Evolutionary conservation across 2,113 vertebrate genomes (phyloP).

Genomic region (Todiramphus saurophagus): DNA sequence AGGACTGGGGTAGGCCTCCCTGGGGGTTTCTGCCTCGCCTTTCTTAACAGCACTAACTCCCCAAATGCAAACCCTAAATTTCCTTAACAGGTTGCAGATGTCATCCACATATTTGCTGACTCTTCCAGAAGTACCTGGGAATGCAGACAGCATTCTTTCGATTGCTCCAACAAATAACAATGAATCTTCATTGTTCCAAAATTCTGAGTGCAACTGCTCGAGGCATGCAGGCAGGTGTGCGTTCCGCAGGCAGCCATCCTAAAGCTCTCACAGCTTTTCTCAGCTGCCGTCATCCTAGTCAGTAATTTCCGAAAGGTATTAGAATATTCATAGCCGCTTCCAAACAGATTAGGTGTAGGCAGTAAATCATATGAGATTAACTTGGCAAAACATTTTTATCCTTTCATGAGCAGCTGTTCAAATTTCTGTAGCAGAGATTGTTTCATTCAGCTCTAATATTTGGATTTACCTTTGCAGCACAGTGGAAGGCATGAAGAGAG

Average conservation of each 20-base stretch:
- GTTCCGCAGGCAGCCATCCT: not conserved
- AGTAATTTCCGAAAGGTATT: slow-evolving; percentile 38
- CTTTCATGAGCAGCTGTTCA: slow-evolving; percentile 46
- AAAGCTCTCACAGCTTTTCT: not conserved
- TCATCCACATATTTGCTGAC: not conserved
- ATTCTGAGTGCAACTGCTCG: not conserved
- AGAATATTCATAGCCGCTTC: slow-evolving; percentile 44
- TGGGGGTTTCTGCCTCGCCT: not conserved
- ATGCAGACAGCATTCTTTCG: not conserved
- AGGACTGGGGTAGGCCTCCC: not conserved
- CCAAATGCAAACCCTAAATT: not conserved
- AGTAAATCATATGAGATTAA: slow-evolving; percentile 61
- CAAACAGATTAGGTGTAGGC: slow-evolving; percentile 43
- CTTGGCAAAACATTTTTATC: slow-evolving; percentile 48
- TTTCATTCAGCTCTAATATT: not conserved
- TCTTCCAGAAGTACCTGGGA: not conserved
- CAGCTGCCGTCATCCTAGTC: not conserved
- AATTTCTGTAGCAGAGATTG: not conserved
- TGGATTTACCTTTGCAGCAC: not conserved
- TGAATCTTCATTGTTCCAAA: not conserved
- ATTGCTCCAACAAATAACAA: slow-evolving; percentile 12
- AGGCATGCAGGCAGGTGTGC: not conserved
- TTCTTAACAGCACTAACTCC: not conserved
- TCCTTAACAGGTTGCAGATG: not conserved
- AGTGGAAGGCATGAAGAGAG: not conserved